These are phyloP conservation scores for Hirtodrosophila alboralis DNA, from an alignment of 2,888 invertebrate species.

Conservation along the genomic window DNA sequence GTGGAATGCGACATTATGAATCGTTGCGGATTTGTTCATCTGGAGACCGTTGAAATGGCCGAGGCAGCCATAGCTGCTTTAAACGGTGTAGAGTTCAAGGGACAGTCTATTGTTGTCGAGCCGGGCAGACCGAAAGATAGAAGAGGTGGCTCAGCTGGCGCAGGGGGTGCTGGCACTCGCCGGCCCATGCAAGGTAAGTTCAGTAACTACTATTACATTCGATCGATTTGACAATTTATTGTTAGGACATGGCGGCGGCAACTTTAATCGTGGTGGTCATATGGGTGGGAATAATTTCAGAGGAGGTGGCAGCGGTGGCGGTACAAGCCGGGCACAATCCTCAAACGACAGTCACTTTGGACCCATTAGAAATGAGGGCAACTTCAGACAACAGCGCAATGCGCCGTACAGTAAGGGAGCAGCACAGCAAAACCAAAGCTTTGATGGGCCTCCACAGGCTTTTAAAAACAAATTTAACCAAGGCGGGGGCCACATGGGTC, in stretches of 20 bases:
- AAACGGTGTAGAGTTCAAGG: slow-evolving; percentile 93
- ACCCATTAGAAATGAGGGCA: slow-evolving; percentile 68
- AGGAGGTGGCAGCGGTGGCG: slow-evolving; percentile 31
- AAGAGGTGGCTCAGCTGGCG: slow-evolving; percentile 83
- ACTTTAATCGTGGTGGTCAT: slow-evolving; percentile 72
- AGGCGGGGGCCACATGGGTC: slow-evolving; percentile 26
- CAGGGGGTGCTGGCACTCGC: slow-evolving; percentile 40
- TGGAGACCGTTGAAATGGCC: slow-evolving; percentile 93
- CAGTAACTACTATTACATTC: neutral
- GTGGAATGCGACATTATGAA: slow-evolving; percentile 98
- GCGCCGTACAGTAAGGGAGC: slow-evolving; percentile 64
- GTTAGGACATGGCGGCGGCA: slow-evolving; percentile 29
- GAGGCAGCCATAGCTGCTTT: slow-evolving; percentile 91
- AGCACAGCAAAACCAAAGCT: slow-evolving; percentile 48
- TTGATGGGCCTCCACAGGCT: slow-evolving; percentile 42
- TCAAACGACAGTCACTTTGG: slow-evolving; percentile 58
- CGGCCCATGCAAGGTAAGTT: slow-evolving; percentile 49
- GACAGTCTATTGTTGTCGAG: slow-evolving; percentile 93
- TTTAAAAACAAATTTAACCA: slow-evolving; percentile 60
- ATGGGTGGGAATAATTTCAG: slow-evolving; percentile 49
- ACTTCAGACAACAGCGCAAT: slow-evolving; percentile 68
- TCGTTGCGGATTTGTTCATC: slow-evolving; percentile 96
- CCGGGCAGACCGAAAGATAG: slow-evolving; percentile 91
- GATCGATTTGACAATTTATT: neutral
- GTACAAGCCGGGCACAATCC: slow-evolving; percentile 28